Percentiles rank a stretch among this genome's conserved stretches.
These are phyloP conservation scores for Barypeithes pellucidus DNA, from an alignment of 2,888 invertebrate species.

Conservation along the genomic window DNA sequence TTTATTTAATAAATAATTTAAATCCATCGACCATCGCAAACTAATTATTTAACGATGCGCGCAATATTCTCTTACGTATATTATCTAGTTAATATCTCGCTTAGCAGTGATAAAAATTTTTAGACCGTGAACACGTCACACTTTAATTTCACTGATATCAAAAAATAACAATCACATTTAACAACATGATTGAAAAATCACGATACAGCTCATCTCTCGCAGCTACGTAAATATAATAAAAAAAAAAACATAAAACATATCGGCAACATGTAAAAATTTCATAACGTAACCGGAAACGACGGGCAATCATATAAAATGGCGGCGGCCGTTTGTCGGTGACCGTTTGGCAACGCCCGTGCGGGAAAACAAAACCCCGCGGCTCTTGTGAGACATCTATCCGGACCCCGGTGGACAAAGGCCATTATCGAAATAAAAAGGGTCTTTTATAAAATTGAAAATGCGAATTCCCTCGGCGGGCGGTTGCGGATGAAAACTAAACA, in stretches of 20 bases:
- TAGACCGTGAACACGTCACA: too few species aligned
- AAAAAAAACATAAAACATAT: not conserved
- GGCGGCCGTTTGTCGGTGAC: slow-evolving; percentile 43
- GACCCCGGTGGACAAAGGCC: slow-evolving; percentile 44
- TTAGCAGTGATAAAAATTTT: too few species aligned
- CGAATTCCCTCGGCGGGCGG: not conserved
- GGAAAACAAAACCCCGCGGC: slow-evolving; percentile 45
- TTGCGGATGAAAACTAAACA: not conserved
- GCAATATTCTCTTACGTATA: too few species aligned
- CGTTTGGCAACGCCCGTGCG: slow-evolving; percentile 45
- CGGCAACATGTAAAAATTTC: not conserved
- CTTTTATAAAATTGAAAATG: slow-evolving; percentile 30
- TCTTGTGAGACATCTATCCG: slow-evolving; percentile 49
- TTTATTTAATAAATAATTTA: too few species aligned
- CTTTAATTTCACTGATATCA: too few species aligned
- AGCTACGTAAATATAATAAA: too few species aligned
- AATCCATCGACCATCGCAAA: too few species aligned
- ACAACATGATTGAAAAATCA: too few species aligned
- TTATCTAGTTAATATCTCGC: too few species aligned
- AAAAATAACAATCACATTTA: too few species aligned
- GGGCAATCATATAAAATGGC: slow-evolving; percentile 35
- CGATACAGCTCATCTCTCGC: too few species aligned
- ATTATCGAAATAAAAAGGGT: slow-evolving; percentile 37
- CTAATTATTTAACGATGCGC: too few species aligned
- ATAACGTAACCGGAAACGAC: not conserved